Evolutionary conservation across 2,113 vertebrate genomes (phyloP), one percentile per base, ranked within the genome.

Genomic region (Macaca fascicularis): DNA sequence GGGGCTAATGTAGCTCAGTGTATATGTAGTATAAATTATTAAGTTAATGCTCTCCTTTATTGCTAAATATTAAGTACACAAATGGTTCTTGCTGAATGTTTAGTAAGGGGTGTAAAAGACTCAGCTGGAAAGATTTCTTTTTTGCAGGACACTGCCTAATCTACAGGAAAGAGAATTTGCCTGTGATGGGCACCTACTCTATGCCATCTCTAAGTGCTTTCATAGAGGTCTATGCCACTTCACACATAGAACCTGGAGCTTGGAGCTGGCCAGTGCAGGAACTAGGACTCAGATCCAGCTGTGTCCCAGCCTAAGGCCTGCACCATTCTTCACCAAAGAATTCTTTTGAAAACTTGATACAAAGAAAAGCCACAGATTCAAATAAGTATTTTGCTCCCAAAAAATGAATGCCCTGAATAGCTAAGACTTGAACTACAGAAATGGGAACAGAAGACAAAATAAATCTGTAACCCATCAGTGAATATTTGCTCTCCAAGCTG

Each of bases 401-500:
- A 96, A 82, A 64, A 27, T 0, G 11, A 89, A 84, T 57, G 43
- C 90, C 80, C 74, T 64, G 86, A 80, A 61, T 89, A 94, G 90
- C 89, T 86, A 75, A 96, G 83, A 79, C 27, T 4, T 38, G 89
- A 85, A 86, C 69, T 91, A 40, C 16, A 94, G 83, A 93, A 74
- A 74, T 45, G 52, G 88, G 92, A 96, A 87, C 22, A 93, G 89
- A 95, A 79, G 22, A 90, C 55, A 93, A 92, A 87, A 94, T 93
- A 93, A 94, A 59, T 91, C 83, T 90, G 96, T 67, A 92, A 64
- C 93, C 90, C 85, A 64, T 40, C 76, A 32, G 75, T 75, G 96
- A 3, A 1, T 92, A 93, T 92, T 96, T 97, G 95, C 95, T 96
- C 84, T 96, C 94, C 52, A 23, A 76, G 85, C 84, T 94, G 95